Percentiles rank a stretch among this genome's conserved stretches.
phyloP scores from a whole-genome alignment of 35 echinoderm and acorn worm species.

The Amphiura filiformis region DNA sequence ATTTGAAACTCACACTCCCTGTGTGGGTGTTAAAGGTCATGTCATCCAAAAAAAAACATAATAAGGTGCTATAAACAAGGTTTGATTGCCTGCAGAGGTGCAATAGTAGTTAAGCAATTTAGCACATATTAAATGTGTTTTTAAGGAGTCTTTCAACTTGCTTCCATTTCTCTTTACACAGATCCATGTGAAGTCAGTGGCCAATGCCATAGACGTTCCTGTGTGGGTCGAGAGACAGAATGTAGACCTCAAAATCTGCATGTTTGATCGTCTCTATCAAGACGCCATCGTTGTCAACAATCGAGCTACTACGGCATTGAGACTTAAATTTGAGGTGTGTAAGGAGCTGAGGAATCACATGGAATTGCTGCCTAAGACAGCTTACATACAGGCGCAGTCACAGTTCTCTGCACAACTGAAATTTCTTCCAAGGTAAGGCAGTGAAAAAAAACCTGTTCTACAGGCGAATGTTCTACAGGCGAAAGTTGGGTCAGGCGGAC shows the following conservation, averaged over 20 bases:
- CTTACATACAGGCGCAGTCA: conserved; percentile 97
- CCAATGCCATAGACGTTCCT: conserved; percentile 88
- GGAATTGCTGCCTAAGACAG: conserved; percentile 94
- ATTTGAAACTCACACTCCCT: too few species aligned
- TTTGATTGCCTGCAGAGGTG: too few species aligned
- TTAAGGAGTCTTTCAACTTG: too few species aligned
- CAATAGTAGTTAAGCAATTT: too few species aligned
- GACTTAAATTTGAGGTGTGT: conserved; percentile 90
- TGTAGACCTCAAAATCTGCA: conserved; percentile 90
- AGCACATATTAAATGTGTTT: too few species aligned
- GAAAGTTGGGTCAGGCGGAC: not conserved
- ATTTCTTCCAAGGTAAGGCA: conserved; percentile 82
- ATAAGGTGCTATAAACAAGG: too few species aligned
- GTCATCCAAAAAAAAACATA: too few species aligned
- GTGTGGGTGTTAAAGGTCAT: too few species aligned
- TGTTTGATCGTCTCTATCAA: conserved; percentile 94
- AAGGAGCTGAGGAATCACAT: conserved; percentile 87
- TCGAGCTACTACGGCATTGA: conserved; percentile 80
- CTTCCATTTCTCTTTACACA: not conserved
- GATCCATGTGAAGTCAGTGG: conserved; percentile 64
- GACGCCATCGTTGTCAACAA: conserved; percentile 96
- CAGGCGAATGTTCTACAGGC: too few species aligned
- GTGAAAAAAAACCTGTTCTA: too few species aligned
- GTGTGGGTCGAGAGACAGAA: conserved; percentile 94
- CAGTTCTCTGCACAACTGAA: conserved; percentile 96